Base-by-base conservation (phyloP, 2,113 vertebrate genomes). In the Anhinga anhinga region DNA sequence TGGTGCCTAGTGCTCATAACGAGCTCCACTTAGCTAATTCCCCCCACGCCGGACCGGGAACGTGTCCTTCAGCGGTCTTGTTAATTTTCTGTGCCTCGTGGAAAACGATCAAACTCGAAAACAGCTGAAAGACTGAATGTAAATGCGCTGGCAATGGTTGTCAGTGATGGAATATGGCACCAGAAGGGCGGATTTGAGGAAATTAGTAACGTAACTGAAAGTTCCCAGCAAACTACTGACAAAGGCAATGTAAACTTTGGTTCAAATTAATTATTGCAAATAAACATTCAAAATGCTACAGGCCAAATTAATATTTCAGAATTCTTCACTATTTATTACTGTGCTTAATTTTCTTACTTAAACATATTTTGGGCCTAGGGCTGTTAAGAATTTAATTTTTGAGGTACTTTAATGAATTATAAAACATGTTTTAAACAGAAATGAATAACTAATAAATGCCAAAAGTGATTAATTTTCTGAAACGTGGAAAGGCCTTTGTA, bases 241-340 rank as follows among this genome's bases (percentile, higher is more conserved):
- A 85, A 82, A 94, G 53, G 66, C 90, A 90, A 45, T 49, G 92
- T 85, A 87, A 95, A 89, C 47, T 95, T 76, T 73, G 20, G 61
- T 90, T 90, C 72, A 56, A 94, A 92, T 97, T 96, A 95, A 96
- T 97, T 95, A 93, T 84, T 91, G 63, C 53, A 92, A 95, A 95
- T 82, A 97, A 97, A 94, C 94, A 93, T 83, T 82, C 84, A 82
- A 77, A 90, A 88, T 80, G 96, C 96, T 95, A 88, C 83, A 79
- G 94, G 96, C 86, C 80, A 94, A 96, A 98, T 98, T 93, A 96
- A 95, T 97, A 97, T 94, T 97, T 97, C 84, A 96, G 69, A 83
- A 86, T 96, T 95, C 79, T 81, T 94, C 52, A 2, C 73, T 85
- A 50, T 93, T 97, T 98, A 95, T 90, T 91, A 88, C 88, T 89